Base-by-base conservation (phyloP, 2,113 vertebrate genomes). In the Gymnarchus niloticus region DNA sequence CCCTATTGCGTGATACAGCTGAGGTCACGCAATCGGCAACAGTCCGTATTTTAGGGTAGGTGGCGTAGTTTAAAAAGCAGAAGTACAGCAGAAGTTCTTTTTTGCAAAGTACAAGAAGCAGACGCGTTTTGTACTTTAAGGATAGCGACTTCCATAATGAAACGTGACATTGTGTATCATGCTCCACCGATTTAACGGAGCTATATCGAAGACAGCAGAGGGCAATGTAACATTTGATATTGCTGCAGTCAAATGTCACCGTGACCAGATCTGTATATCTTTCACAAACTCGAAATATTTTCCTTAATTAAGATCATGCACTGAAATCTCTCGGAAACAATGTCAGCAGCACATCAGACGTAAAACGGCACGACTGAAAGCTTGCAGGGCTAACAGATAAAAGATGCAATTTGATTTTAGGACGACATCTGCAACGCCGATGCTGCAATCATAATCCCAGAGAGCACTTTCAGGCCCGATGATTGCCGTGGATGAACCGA, bases 161-260 rank as follows among this genome's bases (percentile, higher is more conserved):
- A 73, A 83, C n/a, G 14, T 21, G 21, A 19, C 6, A 37, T n/a
- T 19, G 25, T 19, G 37, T 69, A 52, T 41, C 19, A 7, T 12
- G 21, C 33, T 21, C 37, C 59, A 23, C 25, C 21, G 21, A 37
- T 25, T 54, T 51, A n/a, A 41, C 8, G 33, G 28, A 33, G 28
- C 23, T 33, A 7, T 52, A 33, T 41, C 37, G 33, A n/a, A 48
- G 56, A 83, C 86, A 78, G 82, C 82, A 84, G 86, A 86, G 81
- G 82, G 81, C 86, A 83, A 83, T 77, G 56, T 77, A 77, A 84
- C 86, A 83, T 86, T 83, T 86, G n/a, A 49, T 83, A 83, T 83
- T 14, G 51, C 81, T 54, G 84, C 33, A 37, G 44, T 48, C 61
- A 28, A 25, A 21, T 56, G 84, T 28, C 25, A 41, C 84, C 48